Conservation (phyloP, 1,140 invertebrate species). For the Drosophila hydei region DNA sequence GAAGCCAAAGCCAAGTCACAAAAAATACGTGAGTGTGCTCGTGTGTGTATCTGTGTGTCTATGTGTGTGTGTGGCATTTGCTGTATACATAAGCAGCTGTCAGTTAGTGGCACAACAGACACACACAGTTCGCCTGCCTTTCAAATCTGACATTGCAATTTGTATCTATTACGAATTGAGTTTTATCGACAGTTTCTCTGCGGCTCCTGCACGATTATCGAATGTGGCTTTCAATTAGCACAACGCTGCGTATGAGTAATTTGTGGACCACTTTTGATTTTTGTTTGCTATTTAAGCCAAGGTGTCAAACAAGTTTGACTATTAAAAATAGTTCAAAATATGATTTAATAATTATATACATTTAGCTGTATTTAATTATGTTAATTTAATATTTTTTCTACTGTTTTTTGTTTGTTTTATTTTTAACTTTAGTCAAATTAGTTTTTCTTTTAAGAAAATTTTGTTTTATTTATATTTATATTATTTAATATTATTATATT, state of each 20-base stretch:
- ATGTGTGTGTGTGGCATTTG: constrained; percentile 38
- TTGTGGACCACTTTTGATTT: neutral
- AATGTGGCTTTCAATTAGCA: constrained; percentile 58
- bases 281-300: neutral
- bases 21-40: constrained; percentile 11
- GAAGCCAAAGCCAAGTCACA: constrained; percentile 20
- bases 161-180: constrained; percentile 58
- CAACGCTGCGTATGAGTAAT: constrained; percentile 55
- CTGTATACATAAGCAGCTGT: constrained; percentile 28
- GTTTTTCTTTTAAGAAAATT: neutral
- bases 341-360: neutral
- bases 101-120: neutral
- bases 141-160: constrained; percentile 49
- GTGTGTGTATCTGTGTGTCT: constrained; percentile 20
- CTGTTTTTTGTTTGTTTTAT: neutral
- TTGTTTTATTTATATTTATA: neutral
- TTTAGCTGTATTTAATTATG: neutral
- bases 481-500: neutral
- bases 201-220: constrained; percentile 30
- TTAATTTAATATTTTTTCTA: neutral
- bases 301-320: constrained; percentile 2
- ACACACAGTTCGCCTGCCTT: constrained; percentile 3
- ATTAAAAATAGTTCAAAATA: neutral
- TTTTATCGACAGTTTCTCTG: constrained; percentile 41
- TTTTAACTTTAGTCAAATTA: neutral